These are phyloP conservation scores for Monoplex corrugatus DNA, from an alignment of 2,888 invertebrate species.

Conservation along the genomic window DNA sequence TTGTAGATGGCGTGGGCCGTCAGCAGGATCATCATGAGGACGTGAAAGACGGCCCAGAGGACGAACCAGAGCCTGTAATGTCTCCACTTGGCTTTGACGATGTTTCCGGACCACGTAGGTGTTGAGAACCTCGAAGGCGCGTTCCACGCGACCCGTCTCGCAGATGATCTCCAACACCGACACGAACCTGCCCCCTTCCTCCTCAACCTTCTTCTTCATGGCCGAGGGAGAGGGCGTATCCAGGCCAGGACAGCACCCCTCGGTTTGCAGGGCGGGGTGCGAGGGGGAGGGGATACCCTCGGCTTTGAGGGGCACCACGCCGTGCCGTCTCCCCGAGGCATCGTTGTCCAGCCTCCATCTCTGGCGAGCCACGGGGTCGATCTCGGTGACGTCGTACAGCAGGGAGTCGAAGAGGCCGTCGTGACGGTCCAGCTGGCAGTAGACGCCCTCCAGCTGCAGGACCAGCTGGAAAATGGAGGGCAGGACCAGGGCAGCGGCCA, in stretches of 20 bases:
- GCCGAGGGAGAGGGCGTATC: constrained; percentile 19
- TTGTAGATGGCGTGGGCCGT: constrained; percentile 61
- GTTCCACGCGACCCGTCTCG: constrained; percentile 58
- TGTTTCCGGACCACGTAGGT: constrained; percentile 63
- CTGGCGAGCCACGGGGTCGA: constrained; percentile 63
- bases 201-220: background rate
- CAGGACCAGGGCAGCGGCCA: constrained; percentile 62
- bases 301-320: background rate
- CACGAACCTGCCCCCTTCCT: background rate
- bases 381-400: constrained; percentile 69
- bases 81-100: constrained; percentile 68
- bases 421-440: constrained; percentile 66
- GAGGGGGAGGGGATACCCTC: constrained; percentile 28
- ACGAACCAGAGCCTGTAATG: constrained; percentile 61
- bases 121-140: constrained; percentile 66
- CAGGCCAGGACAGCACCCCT: constrained; percentile 20
- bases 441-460: constrained; percentile 63
- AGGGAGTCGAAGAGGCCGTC: constrained; percentile 71
- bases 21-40: constrained; percentile 61
- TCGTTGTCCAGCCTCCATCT: constrained; percentile 18
- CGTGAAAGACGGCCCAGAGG: constrained; percentile 65
- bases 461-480: constrained; percentile 62
- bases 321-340: background rate
- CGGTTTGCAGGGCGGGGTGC: background rate
- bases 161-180: constrained; percentile 69